Evolutionary conservation across 1,140 invertebrate species (phyloP), one percentile per base, ranked within the genome.

Genomic region (Pissodes strobi): DNA sequence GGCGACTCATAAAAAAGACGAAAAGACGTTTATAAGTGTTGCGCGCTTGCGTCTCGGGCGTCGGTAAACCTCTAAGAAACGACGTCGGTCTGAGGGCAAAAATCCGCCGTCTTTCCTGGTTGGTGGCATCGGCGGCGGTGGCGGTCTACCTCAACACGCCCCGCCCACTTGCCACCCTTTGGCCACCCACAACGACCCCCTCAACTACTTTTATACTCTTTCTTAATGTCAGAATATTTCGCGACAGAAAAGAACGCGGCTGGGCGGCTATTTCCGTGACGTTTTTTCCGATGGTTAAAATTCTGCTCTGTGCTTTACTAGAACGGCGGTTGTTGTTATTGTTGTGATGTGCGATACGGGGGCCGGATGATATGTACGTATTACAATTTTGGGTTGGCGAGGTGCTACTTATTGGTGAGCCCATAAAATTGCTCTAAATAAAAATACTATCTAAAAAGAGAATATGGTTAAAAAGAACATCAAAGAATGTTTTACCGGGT

Each of bases 101-200:
- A 78, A 78, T 78, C 77, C 75, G 72, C 73, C 77, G 77, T 78
- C 77, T 78, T 78, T 78, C 77, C 77, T 78, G 77, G 77, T 78
- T 78, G 77, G 77, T 69, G 77, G 77, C 76, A 68, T 69, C 71
- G 73, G 72, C 73, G 72, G 75, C 74, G 75, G 74, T 75, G 72
- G 74, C 76, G 76, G 76, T 76, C 72, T 76, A 78, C 77, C 77
- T 78, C 77, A 78, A 78, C 76, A 78, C 68, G 77, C 77, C 71
- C 74, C 77, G 77, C 77, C 77, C 67, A 72, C 61, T 64, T 38
- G 59, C 70, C 70, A 67, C 69, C 70, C 70, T 68, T 57, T 61
- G 56, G 62, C 69, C 64, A 68, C 69, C 72, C 69, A 69, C 68
- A 63, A 68, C 66, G 68, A 66, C 69, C 74, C 23, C 64, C 69